Percentiles rank a stretch among this genome's conserved stretches.
These are phyloP conservation scores for Batillaria attramentaria DNA, from an alignment of 1,140 invertebrate genomes.

Conservation along the genomic window DNA sequence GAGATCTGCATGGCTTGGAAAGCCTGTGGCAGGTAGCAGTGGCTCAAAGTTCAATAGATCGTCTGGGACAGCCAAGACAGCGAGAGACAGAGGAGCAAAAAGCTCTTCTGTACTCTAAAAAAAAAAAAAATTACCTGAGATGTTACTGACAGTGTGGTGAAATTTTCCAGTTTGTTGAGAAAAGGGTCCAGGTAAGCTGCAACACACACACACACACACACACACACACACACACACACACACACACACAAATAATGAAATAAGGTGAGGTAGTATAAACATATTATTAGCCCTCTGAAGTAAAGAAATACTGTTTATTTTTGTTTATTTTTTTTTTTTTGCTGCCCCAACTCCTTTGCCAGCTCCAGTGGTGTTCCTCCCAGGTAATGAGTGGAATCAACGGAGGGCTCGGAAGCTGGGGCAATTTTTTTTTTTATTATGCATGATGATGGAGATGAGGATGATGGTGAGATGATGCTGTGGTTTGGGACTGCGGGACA, in stretches of 20 bases:
- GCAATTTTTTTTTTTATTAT: no score
- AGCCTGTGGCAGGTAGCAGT: background rate
- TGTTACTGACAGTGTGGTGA: slow-evolving; percentile 85
- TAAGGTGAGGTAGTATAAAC: background rate
- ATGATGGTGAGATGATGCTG: no score
- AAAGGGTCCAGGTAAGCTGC: slow-evolving; percentile 84
- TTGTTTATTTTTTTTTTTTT: no score
- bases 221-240: no score
- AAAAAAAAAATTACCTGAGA: slow-evolving; percentile 84
- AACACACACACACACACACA: slow-evolving; percentile 53
- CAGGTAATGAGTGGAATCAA: no score
- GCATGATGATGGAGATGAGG: no score
- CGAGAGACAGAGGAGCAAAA: background rate
- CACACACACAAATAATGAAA: no score
- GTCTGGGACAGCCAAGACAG: background rate
- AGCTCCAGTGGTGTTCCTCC: no score
- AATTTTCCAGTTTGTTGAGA: slow-evolving; percentile 77
- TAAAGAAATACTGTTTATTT: slow-evolving; percentile 1
- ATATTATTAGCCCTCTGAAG: background rate
- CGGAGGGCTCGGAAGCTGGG: no score
- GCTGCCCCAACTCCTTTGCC: no score
- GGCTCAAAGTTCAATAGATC: background rate
- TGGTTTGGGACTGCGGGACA: no score
- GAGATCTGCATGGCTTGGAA: background rate
- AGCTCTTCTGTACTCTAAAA: no score